Conservation (phyloP, 2,797 vertebrate genomes). For the Manis crassicaudata region DNA sequence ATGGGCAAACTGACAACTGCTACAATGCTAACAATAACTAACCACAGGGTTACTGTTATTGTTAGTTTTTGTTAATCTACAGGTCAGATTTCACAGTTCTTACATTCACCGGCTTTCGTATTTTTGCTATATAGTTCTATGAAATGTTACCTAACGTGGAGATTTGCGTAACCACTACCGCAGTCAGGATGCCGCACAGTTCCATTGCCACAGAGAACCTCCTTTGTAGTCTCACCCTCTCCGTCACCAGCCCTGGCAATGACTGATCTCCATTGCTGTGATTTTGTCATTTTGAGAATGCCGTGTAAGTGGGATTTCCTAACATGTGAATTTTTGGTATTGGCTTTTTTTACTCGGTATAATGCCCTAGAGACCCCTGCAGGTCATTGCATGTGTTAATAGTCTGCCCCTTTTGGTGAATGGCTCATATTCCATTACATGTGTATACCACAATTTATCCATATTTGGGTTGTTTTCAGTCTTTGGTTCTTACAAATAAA, state of each 20-base stretch:
- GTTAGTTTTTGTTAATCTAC: too few relatives aligned
- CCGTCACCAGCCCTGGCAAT: background rate
- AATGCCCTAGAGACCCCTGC: background rate
- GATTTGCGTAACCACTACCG: background rate
- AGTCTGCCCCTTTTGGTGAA: background rate
- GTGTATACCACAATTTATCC: background rate
- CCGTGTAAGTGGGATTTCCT: background rate
- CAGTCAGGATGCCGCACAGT: background rate
- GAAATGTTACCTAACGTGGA: background rate
- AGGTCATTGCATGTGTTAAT: background rate
- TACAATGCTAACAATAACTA: background rate
- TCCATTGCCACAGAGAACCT: background rate
- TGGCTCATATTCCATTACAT: background rate
- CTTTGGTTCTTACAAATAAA: conserved; percentile 1
- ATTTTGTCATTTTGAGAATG: background rate
- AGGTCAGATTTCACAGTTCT: background rate
- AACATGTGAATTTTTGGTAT: background rate
- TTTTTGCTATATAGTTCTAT: background rate
- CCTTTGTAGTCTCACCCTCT: background rate
- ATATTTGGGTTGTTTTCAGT: background rate
- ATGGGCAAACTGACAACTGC: background rate
- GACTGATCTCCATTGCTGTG: background rate
- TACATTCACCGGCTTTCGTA: background rate
- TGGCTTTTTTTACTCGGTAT: background rate
- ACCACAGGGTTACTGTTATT: background rate